A percentile compares a stretch with the other conserved stretches of the same genome.
Conservation (phyloP, 2,888 invertebrate genomes). For the Poecilus cupreus region DNA sequence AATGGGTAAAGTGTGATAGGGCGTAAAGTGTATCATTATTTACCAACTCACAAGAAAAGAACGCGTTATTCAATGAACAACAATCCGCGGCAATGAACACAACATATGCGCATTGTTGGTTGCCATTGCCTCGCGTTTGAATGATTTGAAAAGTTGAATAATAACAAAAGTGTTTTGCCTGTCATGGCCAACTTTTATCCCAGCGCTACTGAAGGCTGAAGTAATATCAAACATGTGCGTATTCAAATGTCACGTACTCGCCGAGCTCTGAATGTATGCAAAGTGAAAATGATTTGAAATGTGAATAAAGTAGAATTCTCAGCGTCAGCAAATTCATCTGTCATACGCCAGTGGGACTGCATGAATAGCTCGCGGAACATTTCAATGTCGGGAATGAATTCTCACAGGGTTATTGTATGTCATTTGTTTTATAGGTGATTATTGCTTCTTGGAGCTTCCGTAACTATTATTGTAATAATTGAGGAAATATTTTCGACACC, state of each 20-base stretch:
- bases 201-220: background rate
- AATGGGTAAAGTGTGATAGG: too few species aligned
- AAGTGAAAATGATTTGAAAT: conserved; percentile 12
- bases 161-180: background rate
- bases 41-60: background rate
- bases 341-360: background rate
- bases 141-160: conserved; percentile 9
- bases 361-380: background rate
- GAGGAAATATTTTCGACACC: too few species aligned
- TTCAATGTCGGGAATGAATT: background rate
- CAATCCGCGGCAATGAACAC: background rate
- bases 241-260: conserved; percentile 25
- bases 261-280: background rate
- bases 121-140: background rate
- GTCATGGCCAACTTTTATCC: conserved; percentile 28
- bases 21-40: too few species aligned
- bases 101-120: background rate
- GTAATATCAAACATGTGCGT: conserved; percentile 40
- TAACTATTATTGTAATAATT: too few species aligned
- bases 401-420: background rate
- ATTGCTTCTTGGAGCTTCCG: too few species aligned
- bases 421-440: background rate
- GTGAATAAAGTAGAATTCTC: background rate
- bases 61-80: background rate
- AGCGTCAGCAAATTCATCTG: background rate